phyloP scores from a whole-genome alignment of 2,888 invertebrate genomes.

The Myopa testacea region DNA sequence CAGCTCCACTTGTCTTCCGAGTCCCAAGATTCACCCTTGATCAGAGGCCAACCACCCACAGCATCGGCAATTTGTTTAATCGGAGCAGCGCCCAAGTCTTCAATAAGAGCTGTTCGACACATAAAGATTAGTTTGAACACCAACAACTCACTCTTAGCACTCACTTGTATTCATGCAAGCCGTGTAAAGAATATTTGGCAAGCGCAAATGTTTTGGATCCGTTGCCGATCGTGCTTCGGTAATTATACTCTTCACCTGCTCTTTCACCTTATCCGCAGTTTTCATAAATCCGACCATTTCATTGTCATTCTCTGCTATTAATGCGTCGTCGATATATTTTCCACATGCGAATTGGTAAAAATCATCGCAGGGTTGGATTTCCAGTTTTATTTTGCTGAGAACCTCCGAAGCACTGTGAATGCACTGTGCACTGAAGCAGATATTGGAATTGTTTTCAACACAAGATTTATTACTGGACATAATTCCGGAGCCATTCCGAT shows the following conservation, averaged over 20 bases:
- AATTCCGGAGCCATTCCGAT: conserved; percentile 66
- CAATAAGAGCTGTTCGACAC: conserved; percentile 77
- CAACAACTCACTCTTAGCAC: conserved; percentile 33
- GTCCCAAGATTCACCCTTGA: conserved; percentile 82
- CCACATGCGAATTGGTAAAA: conserved; percentile 84
- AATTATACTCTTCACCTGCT: conserved; percentile 67
- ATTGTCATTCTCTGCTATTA: conserved; percentile 78
- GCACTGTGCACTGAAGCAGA: conserved; percentile 83
- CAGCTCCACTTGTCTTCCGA: conserved; percentile 76
- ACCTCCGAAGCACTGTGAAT: conserved; percentile 79
- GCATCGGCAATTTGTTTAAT: conserved; percentile 77
- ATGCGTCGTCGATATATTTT: conserved; percentile 75
- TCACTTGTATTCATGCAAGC: conserved; percentile 69
- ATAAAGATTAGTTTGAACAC: neutral
- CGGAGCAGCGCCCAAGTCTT: conserved; percentile 80
- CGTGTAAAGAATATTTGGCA: conserved; percentile 68
- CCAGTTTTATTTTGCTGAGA: conserved; percentile 75
- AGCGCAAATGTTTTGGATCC: conserved; percentile 66
- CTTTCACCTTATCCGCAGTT: conserved; percentile 68
- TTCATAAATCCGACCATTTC: conserved; percentile 67
- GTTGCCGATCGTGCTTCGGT: conserved; percentile 61
- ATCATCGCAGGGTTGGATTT: conserved; percentile 80
- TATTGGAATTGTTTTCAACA: conserved; percentile 59
- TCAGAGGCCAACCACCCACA: conserved; percentile 96
- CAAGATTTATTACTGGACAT: conserved; percentile 58